A percentile compares a stretch with the other conserved stretches of the same genome.
These are phyloP conservation scores for Deroplatys truncata DNA, from an alignment of 2,888 invertebrate species.

Conservation along the genomic window DNA sequence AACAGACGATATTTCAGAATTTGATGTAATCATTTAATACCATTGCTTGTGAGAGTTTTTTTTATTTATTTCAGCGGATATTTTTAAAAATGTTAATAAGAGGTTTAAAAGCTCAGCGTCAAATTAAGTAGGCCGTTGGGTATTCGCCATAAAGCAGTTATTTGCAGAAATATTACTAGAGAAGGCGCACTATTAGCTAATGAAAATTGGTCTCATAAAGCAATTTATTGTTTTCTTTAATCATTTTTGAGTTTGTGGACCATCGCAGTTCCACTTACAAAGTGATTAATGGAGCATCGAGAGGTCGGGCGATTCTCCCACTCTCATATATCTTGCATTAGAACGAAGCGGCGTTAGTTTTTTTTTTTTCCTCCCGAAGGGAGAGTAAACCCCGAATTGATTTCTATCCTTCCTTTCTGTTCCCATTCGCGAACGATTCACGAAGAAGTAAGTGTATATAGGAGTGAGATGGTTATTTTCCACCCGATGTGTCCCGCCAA, in stretches of 20 bases:
- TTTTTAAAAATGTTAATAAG: no score
- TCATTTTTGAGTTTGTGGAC: not conserved
- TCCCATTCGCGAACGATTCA: not conserved
- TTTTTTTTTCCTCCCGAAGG: not conserved
- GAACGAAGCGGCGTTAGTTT: not conserved
- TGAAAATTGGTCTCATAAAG: no score
- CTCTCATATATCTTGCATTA: not conserved
- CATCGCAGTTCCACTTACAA: not conserved
- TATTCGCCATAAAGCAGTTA: no score
- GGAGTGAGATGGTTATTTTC: not conserved
- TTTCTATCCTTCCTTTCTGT: not conserved
- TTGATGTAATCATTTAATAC: no score
- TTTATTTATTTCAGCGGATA: no score
- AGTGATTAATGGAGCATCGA: not conserved
- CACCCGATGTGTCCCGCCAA: not conserved
- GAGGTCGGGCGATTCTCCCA: not conserved
- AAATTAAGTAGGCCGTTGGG: no score
- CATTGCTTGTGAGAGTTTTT: no score
- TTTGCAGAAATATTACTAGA: no score
- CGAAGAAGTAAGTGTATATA: not conserved
- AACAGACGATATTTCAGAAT: no score
- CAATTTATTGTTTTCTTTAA: not conserved
- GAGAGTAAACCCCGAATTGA: not conserved
- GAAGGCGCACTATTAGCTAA: no score
- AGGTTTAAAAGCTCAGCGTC: no score